Base-by-base conservation (phyloP, 2,797 vertebrate genomes). In the Pampus argenteus region DNA sequence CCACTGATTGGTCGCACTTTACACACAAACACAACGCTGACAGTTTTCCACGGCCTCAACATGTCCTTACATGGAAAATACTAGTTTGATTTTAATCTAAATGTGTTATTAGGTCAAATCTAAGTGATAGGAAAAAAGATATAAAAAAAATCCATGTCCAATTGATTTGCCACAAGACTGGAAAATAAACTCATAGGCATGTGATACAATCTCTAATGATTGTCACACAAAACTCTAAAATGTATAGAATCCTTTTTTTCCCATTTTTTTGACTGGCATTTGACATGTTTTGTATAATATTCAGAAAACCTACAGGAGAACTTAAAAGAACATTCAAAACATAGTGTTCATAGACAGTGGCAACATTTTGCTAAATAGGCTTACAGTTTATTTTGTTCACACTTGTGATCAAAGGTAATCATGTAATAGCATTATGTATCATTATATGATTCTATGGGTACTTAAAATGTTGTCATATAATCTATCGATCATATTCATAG, bases 71-170 rank as follows among this genome's bases (percentile, higher is more conserved):
- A 75, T 69, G 60, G 65, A 61, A 58, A 79, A 17, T 29, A 31
- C 36, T 22, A n/a, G 49, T 66, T 36, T 49, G 65, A 66, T 72
- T 57, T 26, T 23, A 44, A 75, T 74, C 74, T 71, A 71, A 78
- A 73, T 80, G 74, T 86, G 83, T 86, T 84, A 78, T 63, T 83
- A 47, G 77, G 83, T 87, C 81, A 84, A 68, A 52, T 74, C 60
- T 71, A 22, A 38, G 47, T 66, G 66, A 76, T 72, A 55, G 54
- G 6, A 31, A 20, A n/a, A n/a, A n/a, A n/a, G n/a, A n/a, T n/a
- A n/a, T n/a, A n/a, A n/a, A n/a, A n/a, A n/a, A n/a, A 50, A 64
- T 50, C 68, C 76, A 66, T 71, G 60, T 71, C 73, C 55, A 77
- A 86, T 68, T 56, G 81, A 84, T 70, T 73, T 62, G 71, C 36